phyloP scores from a whole-genome alignment of 2,797 vertebrate species.

The Enteromius unitaeniatus region DNA sequence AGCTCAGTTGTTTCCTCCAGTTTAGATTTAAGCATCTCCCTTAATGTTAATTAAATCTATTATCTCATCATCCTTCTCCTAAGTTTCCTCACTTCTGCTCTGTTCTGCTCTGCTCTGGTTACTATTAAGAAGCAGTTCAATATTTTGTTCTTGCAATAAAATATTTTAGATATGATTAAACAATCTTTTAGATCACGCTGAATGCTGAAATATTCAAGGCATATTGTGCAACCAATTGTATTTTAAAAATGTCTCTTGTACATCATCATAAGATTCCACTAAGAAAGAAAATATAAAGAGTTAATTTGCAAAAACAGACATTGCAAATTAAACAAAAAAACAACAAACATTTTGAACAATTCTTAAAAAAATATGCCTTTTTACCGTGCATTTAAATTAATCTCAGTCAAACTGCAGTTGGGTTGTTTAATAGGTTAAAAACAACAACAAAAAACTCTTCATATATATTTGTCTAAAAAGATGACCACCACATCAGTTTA shows the following conservation, averaged over 20 bases:
- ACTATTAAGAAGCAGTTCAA: not conserved
- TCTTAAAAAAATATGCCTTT: too few relatives aligned
- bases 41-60: conserved; percentile 14
- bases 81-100: not conserved
- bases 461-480: too few relatives aligned
- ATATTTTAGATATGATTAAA: not conserved
- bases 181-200: not conserved
- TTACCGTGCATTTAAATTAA: too few relatives aligned
- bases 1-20: not conserved
- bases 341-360: too few relatives aligned
- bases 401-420: too few relatives aligned
- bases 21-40: conserved; percentile 9
- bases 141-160: not conserved
- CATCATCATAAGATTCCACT: not conserved
- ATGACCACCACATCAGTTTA: not conserved
- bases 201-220: not conserved
- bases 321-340: too few relatives aligned
- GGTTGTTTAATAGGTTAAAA: too few relatives aligned
- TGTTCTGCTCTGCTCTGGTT: not conserved
- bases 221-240: not conserved
- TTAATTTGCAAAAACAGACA: too few relatives aligned
- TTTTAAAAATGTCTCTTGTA: not conserved
- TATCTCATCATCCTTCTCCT: not conserved
- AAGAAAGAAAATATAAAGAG: not conserved
- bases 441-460: too few relatives aligned